phyloP scores from a whole-genome alignment of 2,797 vertebrate species.

The Lophura swinhoii region DNA sequence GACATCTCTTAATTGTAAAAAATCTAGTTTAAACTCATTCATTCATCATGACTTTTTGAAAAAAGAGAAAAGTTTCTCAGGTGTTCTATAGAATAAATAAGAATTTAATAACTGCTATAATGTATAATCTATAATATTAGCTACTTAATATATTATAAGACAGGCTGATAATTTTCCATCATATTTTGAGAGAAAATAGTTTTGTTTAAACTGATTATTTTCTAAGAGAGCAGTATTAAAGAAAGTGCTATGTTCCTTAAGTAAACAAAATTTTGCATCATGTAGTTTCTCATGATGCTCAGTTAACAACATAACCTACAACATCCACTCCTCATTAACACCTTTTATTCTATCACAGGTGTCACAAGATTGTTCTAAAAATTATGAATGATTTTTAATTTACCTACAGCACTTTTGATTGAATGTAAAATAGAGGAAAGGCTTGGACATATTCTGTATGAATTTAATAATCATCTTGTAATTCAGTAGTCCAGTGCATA shows the following conservation, averaged over 20 bases:
- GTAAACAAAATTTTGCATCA: not conserved
- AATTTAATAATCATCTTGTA: not conserved
- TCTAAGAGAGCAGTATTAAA: not conserved
- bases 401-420: not conserved
- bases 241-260: not conserved
- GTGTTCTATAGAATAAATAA: not conserved
- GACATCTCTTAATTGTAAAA: not conserved
- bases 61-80: not conserved
- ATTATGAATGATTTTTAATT: not conserved
- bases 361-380: not conserved
- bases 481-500: not conserved
- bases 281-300: not conserved
- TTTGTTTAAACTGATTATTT: not conserved
- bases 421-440: not conserved
- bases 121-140: not conserved
- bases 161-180: not conserved
- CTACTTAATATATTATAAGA: not conserved
- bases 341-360: not conserved
- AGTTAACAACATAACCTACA: not conserved
- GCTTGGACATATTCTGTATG: not conserved
- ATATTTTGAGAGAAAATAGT: not conserved
- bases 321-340: not conserved
- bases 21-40: not conserved
- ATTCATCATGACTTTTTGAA: not conserved
- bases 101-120: not conserved